Evolutionary conservation across 2,797 vertebrate genomes (phyloP).

Genomic region (Serranus cabrilla): DNA sequence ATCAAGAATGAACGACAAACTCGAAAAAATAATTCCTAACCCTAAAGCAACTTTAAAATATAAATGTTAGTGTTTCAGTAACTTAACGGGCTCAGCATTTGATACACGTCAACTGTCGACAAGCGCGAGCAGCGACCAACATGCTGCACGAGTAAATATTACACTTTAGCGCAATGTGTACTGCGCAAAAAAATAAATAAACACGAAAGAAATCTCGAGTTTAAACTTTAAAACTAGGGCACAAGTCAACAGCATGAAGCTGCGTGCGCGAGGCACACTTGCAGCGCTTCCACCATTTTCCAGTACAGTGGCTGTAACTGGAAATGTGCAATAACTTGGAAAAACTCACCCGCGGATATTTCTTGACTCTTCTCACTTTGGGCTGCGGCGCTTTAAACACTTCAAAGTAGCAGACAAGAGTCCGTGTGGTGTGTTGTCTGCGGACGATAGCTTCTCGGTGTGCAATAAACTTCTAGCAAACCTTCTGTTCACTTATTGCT

Average conservation of each 20-base stretch:
- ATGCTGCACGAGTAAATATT: conserved; percentile 1
- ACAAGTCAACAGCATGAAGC: conserved; percentile 18
- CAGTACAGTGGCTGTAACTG: conserved; percentile 74
- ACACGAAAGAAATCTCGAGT: not conserved
- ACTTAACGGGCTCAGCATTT: conserved; percentile 27
- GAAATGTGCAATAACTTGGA: conserved; percentile 84
- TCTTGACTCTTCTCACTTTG: conserved; percentile 66
- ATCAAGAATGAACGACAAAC: no score
- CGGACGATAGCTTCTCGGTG: conserved; percentile 15
- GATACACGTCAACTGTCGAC: conserved; percentile 42
- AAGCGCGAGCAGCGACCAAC: conserved; percentile 18
- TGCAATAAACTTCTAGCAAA: conserved; percentile 15
- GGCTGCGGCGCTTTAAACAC: conserved; percentile 40
- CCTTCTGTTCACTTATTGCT: conserved; percentile 27
- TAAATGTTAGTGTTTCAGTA: not conserved
- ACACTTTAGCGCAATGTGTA: not conserved
- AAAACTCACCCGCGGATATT: conserved; percentile 84
- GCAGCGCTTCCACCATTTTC: conserved; percentile 83
- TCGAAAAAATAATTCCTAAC: not conserved
- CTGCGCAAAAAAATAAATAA: not conserved
- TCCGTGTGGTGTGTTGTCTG: not conserved
- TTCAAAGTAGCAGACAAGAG: conserved; percentile 8
- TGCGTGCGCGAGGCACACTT: conserved; percentile 52
- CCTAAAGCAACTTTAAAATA: not conserved
- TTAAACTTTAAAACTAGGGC: conserved; percentile 35